Evolutionary conservation across 2,888 invertebrate genomes (phyloP).

Genomic region (Drosophila aldrichi): DNA sequence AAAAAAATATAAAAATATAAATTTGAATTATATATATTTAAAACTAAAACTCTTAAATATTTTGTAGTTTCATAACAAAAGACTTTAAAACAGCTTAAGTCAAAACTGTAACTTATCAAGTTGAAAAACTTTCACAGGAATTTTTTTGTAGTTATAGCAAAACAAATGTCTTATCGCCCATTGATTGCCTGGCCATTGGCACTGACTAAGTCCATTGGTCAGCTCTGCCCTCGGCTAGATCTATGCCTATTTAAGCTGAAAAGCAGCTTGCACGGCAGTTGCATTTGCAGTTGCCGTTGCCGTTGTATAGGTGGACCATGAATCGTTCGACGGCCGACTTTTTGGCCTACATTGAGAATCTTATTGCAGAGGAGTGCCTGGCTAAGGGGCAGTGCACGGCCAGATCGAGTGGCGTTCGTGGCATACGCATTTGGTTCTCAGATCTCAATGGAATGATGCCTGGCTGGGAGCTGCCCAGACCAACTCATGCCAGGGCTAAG

Average conservation of each 20-base stretch:
- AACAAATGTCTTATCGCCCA: slow-evolving; percentile 36
- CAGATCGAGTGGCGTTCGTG: slow-evolving; percentile 22
- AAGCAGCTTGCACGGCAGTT: background rate
- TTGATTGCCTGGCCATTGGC: background rate
- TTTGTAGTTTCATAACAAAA: background rate
- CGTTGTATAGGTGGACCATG: too few relatives aligned
- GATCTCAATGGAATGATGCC: slow-evolving; percentile 16
- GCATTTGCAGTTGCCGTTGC: slow-evolving; percentile 10
- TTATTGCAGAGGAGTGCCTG: slow-evolving; percentile 40
- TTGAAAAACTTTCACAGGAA: background rate
- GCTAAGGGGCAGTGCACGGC: background rate
- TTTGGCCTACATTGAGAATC: slow-evolving; percentile 55
- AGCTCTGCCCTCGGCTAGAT: background rate
- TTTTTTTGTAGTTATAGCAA: background rate
- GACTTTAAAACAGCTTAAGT: background rate
- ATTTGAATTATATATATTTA: too few relatives aligned
- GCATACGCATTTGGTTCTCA: slow-evolving; percentile 51
- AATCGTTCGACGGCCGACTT: slow-evolving; percentile 59
- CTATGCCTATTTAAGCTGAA: slow-evolving; percentile 34
- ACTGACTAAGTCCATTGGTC: slow-evolving; percentile 8
- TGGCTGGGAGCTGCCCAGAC: background rate
- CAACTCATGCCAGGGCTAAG: background rate
- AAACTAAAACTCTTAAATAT: background rate
- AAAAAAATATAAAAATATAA: too few relatives aligned
- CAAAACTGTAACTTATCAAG: background rate